Evolutionary conservation across 2,113 vertebrate species (phyloP), one percentile per base, ranked within the genome.

Genomic region (Hipposideros armiger): DNA sequence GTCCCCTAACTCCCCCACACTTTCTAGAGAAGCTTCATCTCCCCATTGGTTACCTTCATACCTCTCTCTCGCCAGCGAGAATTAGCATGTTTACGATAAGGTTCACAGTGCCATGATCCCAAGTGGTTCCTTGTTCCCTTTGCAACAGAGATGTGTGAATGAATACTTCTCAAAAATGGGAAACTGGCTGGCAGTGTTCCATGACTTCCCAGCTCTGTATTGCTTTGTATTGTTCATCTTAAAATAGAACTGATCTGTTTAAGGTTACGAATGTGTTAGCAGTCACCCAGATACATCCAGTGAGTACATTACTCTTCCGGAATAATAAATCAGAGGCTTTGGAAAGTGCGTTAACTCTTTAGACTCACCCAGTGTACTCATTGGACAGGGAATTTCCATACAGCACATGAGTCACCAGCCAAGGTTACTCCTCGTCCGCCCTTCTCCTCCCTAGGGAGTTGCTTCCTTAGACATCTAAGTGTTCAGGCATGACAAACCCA

Each of bases 401-500:
- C 26, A 11, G 87, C 2, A 2, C 47, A 20, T 81, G 87, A 94
- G 60, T 96, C 95, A 94, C 66, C 32, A 36, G 50, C 50, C 20
- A 84, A 73, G 67, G 69, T 40, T 74, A n/a, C 5, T 24, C 17
- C 28, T 50, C 2, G 0, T 1, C 67, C 28, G 32, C 20, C 10
- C 62, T 16, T 8, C 20, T 89, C 47, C 42, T 90, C 90, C 36
- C 36, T 32, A 7, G 22, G 78, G 67, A 92, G 36, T 56, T 1
- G 64, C 56, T 84, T 17, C 28, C 36, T 94, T 24, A 50, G 73
- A 36, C 7, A 26, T 84, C 64, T 42, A 17, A 74, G 70, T 82
- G 54, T 93, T 95, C 87, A 93, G 14, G 50, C 40, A 72, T 50
- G 66, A 77, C 84, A 92, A 93, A 14, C 58, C 83, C 69, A 89